Percentiles rank a stretch among this genome's conserved stretches.
Conservation (phyloP, 2,888 invertebrate species). For the Melolontha melolontha region DNA sequence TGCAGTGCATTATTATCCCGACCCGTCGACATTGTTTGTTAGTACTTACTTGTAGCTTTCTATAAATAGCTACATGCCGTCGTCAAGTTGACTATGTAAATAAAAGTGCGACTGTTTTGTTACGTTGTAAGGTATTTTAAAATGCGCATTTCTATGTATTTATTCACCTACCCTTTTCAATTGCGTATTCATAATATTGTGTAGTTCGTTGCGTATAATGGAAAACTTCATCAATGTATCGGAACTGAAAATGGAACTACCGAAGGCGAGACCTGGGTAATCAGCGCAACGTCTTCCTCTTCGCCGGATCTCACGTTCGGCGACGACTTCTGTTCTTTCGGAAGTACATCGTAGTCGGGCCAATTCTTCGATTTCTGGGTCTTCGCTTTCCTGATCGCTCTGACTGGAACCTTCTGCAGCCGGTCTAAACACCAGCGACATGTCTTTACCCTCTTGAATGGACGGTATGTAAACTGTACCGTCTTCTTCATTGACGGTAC, state of each 20-base stretch:
- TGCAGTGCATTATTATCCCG: too few species aligned
- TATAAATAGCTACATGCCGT: constrained; percentile 32
- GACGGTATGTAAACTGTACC: constrained; percentile 55
- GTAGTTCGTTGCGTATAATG: constrained; percentile 95
- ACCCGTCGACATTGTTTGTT: constrained; percentile 5
- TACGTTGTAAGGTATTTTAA: not conserved
- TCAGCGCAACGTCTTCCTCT: constrained; percentile 86
- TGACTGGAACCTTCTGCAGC: constrained; percentile 66
- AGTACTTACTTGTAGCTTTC: constrained; percentile 16
- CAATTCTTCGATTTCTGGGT: constrained; percentile 84
- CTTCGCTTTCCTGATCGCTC: constrained; percentile 74
- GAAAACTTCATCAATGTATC: constrained; percentile 98
- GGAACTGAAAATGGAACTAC: constrained; percentile 92
- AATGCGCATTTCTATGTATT: constrained; percentile 5
- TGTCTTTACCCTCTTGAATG: constrained; percentile 54
- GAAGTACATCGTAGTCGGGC: constrained; percentile 89
- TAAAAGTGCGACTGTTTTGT: constrained; percentile 21
- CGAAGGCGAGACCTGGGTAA: constrained; percentile 92
- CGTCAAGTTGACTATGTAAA: constrained; percentile 32
- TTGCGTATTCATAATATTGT: constrained; percentile 97
- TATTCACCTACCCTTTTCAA: constrained; percentile 89
- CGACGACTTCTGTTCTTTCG: constrained; percentile 88
- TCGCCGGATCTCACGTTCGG: constrained; percentile 82
- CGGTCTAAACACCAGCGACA: constrained; percentile 61
- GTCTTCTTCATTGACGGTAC: constrained; percentile 48